These are phyloP conservation scores for Falco punctatus DNA, from an alignment of 2,113 vertebrate genomes.

Conservation along the genomic window DNA sequence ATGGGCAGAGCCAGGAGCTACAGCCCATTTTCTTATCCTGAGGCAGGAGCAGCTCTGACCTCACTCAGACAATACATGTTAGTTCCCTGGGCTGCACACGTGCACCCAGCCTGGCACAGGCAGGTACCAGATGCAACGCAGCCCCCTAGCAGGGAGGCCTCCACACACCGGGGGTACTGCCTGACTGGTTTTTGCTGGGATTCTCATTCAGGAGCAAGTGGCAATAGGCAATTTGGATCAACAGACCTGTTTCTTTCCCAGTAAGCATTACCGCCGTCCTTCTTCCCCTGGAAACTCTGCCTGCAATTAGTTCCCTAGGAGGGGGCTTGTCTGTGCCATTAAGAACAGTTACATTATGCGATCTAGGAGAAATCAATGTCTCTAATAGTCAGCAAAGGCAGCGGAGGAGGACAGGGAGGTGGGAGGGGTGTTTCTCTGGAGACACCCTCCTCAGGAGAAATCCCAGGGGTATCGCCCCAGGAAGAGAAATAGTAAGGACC, in stretches of 20 bases:
- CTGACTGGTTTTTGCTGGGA: not conserved
- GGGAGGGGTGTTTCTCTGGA: slow-evolving; percentile 43
- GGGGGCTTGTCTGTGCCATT: slow-evolving; percentile 57
- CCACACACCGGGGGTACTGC: not conserved
- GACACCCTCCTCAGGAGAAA: slow-evolving; percentile 17
- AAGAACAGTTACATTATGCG: slow-evolving; percentile 63
- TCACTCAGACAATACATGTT: not conserved
- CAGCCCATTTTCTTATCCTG: not conserved
- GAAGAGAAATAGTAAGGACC: not conserved
- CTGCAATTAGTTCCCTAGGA: slow-evolving; percentile 66
- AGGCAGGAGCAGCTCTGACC: not conserved
- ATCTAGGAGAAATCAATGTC: slow-evolving; percentile 72
- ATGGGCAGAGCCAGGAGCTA: not conserved
- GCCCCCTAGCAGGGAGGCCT: not conserved
- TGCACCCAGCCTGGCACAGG: not conserved
- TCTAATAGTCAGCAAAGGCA: slow-evolving; percentile 64
- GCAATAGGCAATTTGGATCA: not conserved
- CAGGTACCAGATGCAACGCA: not conserved
- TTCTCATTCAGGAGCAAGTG: not conserved
- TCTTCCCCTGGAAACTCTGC: slow-evolving; percentile 45
- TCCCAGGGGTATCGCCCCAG: not conserved
- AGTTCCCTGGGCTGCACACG: not conserved
- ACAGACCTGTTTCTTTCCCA: not conserved
- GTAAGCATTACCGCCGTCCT: not conserved
- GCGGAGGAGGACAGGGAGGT: not conserved